These are phyloP conservation scores for Lycophotia porphyrea DNA, from an alignment of 2,888 invertebrate genomes.

Conservation along the genomic window DNA sequence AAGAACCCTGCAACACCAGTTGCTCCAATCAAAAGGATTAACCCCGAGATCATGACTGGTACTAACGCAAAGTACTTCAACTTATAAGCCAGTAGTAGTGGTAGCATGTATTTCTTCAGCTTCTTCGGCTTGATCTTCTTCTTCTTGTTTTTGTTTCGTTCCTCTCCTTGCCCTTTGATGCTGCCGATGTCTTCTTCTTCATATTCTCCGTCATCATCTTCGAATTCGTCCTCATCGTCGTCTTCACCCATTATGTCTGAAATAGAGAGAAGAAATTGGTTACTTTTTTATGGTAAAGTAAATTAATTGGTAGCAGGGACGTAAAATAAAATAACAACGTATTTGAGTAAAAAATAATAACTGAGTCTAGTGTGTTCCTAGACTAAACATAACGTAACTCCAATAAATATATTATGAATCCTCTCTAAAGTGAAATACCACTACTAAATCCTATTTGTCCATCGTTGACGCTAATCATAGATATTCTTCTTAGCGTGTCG, in stretches of 20 bases:
- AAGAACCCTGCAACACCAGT: constrained; percentile 96
- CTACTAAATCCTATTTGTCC: neutral
- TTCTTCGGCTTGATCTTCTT: constrained; percentile 88
- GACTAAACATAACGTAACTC: neutral
- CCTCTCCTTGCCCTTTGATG: constrained; percentile 63
- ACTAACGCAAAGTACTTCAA: constrained; percentile 95
- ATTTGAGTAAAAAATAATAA: neutral
- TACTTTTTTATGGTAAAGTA: neutral
- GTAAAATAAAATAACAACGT: neutral
- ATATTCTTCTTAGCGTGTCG: neutral
- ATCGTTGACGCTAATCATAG: neutral
- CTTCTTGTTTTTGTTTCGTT: constrained; percentile 71
- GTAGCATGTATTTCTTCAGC: constrained; percentile 93
- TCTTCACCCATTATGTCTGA: constrained; percentile 84
- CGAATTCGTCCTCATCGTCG: constrained; percentile 79
- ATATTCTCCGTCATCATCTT: constrained; percentile 75
- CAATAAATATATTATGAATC: neutral
- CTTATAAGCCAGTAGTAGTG: constrained; percentile 95
- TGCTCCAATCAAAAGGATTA: constrained; percentile 93
- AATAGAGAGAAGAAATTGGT: constrained; percentile 17
- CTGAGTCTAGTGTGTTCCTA: neutral
- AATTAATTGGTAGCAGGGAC: neutral
- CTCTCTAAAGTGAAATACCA: neutral
- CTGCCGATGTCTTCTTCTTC: constrained; percentile 72
- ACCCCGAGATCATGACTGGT: constrained; percentile 93